Evolutionary conservation across 2,113 vertebrate species (phyloP).

Genomic region (Rhinichthys klamathensis): DNA sequence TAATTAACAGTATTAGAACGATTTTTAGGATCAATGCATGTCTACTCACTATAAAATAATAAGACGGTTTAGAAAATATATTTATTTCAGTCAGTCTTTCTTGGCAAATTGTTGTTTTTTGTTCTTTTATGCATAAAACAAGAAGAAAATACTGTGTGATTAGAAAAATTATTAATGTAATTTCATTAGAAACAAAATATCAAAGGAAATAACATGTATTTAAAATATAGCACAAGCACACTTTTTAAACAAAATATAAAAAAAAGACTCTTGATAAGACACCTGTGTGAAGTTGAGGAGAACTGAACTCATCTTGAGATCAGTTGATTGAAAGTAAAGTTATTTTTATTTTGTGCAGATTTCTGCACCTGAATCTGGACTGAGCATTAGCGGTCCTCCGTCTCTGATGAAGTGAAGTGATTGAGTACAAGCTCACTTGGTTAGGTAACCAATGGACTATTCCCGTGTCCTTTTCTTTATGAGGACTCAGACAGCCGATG

Average conservation of each 20-base stretch:
- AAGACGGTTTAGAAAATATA: background rate
- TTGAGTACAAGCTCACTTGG: constrained; percentile 34
- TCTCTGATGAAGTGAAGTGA: constrained; percentile 37
- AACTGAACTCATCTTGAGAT: background rate
- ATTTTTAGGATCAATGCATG: no score
- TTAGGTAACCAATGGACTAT: constrained; percentile 39
- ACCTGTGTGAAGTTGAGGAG: background rate
- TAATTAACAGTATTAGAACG: no score
- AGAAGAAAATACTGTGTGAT: no score
- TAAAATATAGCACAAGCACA: no score
- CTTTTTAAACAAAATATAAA: no score
- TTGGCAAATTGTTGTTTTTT: no score
- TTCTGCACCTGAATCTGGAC: background rate
- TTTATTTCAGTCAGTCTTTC: background rate
- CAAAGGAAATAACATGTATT: no score
- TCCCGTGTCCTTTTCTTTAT: constrained; percentile 2
- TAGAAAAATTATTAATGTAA: no score
- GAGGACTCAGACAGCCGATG: background rate
- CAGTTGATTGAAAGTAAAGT: background rate
- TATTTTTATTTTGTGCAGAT: background rate
- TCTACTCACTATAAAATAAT: no score
- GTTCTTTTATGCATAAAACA: no score
- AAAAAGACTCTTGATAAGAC: background rate
- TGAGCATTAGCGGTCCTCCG: background rate
- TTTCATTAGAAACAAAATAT: no score